Evolutionary conservation across 2,113 vertebrate genomes (phyloP).

Genomic region (Zosterops lateralis): DNA sequence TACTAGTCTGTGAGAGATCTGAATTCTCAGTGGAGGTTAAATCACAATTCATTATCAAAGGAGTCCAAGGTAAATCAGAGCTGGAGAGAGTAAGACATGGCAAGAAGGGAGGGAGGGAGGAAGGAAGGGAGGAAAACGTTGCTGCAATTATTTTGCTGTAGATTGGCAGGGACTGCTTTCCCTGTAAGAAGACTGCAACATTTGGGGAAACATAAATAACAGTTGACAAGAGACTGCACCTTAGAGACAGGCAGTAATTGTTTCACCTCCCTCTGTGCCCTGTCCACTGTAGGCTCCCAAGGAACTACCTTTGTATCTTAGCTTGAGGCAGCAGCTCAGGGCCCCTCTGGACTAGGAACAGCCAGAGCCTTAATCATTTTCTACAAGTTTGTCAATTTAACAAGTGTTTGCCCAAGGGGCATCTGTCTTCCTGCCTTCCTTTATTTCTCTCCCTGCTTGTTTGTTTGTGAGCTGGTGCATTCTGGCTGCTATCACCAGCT

Average conservation of each 20-base stretch:
- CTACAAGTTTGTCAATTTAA: constrained; percentile 71
- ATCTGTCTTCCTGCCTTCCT: constrained; percentile 63
- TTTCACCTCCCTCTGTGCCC: constrained; percentile 67
- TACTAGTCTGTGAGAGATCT: neutral
- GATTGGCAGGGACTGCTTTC: constrained; percentile 49
- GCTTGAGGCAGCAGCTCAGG: constrained; percentile 56
- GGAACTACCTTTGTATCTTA: constrained; percentile 56
- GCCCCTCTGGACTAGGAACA: constrained; percentile 57
- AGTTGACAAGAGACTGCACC: constrained; percentile 54
- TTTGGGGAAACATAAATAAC: constrained; percentile 67
- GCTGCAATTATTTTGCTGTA: constrained; percentile 49
- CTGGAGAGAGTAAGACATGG: neutral
- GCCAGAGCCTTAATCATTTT: constrained; percentile 67
- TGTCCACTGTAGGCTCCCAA: constrained; percentile 59
- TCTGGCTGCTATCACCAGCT: constrained; percentile 24
- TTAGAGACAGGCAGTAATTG: constrained; percentile 63
- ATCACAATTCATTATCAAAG: neutral
- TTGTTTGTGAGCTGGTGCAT: constrained; percentile 44
- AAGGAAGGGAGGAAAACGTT: neutral
- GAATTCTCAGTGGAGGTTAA: neutral
- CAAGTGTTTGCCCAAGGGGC: constrained; percentile 69
- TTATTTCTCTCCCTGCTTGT: constrained; percentile 51
- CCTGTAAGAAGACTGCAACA: constrained; percentile 41
- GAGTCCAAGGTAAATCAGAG: neutral
- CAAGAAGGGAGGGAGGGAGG: neutral